Evolutionary conservation across 2,888 invertebrate species (phyloP).

Genomic region (Nyleta sp.): DNA sequence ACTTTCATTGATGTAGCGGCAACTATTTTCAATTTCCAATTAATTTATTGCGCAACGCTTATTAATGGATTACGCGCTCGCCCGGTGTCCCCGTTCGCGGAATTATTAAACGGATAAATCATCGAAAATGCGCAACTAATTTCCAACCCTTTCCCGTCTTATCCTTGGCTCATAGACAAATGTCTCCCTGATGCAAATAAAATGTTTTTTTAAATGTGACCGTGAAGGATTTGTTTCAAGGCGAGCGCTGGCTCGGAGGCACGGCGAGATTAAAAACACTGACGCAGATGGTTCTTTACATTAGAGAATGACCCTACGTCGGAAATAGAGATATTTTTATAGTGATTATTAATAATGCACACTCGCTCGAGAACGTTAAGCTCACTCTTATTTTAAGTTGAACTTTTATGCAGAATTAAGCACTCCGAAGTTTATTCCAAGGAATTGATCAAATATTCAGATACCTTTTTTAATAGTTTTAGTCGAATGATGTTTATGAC

Average conservation of each 20-base stretch:
- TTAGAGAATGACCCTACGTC: conserved; percentile 34
- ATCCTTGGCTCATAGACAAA: conserved; percentile 47
- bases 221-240: conserved; percentile 60
- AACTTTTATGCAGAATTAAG: conserved; percentile 18
- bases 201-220: conserved; percentile 50
- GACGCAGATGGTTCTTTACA: conserved; percentile 54
- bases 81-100: neutral
- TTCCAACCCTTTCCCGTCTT: conserved; percentile 12
- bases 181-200: conserved; percentile 43
- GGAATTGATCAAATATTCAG: neutral
- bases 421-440: neutral
- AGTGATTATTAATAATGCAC: conserved; percentile 45
- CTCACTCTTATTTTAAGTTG: conserved; percentile 1
- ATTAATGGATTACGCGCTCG: neutral
- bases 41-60: neutral
- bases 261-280: conserved; percentile 48
- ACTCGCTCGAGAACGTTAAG: neutral
- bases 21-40: conserved; percentile 17
- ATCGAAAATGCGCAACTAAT: conserved; percentile 38
- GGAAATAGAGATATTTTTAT: conserved; percentile 44
- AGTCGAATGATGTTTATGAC: no score
- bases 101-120: conserved; percentile 30
- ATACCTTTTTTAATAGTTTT: no score
- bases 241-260: conserved; percentile 42
- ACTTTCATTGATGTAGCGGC: conserved; percentile 22